Percentiles rank a stretch among this genome's conserved stretches.
phyloP scores from a whole-genome alignment of 2,113 vertebrate species.

The Calypte anna region DNA sequence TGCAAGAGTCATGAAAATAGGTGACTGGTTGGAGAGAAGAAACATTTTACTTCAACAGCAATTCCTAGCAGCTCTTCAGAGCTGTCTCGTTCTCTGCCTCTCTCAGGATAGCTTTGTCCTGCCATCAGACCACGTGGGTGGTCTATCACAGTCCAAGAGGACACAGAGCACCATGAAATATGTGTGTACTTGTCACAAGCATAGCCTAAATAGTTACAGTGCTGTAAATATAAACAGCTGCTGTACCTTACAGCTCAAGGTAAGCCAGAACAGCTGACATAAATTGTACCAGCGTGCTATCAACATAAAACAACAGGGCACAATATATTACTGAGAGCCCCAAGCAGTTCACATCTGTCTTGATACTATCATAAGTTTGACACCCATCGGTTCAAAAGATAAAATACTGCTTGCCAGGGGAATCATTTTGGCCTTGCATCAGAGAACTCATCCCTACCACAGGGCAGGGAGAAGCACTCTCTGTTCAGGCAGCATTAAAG shows the following conservation, averaged over 20 bases:
- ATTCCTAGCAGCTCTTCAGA: neutral
- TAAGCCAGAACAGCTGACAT: constrained; percentile 63
- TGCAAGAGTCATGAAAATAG: neutral
- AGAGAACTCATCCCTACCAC: neutral
- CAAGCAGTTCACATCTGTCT: constrained; percentile 65
- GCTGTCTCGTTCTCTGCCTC: neutral
- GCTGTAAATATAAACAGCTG: constrained; percentile 66
- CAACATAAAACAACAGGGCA: constrained; percentile 66
- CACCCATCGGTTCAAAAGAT: constrained; percentile 58
- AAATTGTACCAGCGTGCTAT: constrained; percentile 43
- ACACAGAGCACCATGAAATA: constrained; percentile 47
- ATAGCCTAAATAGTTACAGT: constrained; percentile 61
- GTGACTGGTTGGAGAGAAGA: neutral
- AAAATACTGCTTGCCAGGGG: constrained; percentile 59
- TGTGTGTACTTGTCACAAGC: constrained; percentile 51
- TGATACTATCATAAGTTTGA: constrained; percentile 46
- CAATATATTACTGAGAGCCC: constrained; percentile 30
- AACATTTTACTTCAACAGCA: neutral
- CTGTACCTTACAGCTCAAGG: constrained; percentile 62
- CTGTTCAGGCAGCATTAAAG: neutral
- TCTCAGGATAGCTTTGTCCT: neutral
- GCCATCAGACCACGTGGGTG: neutral
- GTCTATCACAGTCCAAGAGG: neutral
- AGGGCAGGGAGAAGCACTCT: neutral
- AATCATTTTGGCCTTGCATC: constrained; percentile 14